phyloP scores from a whole-genome alignment of 2,113 vertebrate species.

The Chaenocephalus aceratus region DNA sequence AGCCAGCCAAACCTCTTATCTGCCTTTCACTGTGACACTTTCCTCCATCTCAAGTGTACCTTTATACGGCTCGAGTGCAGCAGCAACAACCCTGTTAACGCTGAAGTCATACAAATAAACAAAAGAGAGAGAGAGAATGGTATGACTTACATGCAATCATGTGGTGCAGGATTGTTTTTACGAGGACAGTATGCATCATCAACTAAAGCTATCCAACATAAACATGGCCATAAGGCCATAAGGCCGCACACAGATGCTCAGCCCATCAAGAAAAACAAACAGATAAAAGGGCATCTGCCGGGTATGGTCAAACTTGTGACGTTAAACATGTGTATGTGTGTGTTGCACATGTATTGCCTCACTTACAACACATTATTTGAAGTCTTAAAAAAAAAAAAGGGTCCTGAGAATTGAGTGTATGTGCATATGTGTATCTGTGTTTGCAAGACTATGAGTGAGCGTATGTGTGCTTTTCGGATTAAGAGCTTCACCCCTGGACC shows the following conservation, averaged over 20 bases:
- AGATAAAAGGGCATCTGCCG: slow-evolving; percentile 22
- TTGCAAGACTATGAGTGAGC: slow-evolving; percentile 63
- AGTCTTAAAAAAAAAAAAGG: neutral
- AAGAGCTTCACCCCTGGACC: slow-evolving; percentile 83
- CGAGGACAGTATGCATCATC: slow-evolving; percentile 3
- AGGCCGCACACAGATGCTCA: slow-evolving; percentile 11
- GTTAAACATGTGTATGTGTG: slow-evolving; percentile 12
- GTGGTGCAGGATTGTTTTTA: neutral
- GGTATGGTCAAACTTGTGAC: slow-evolving; percentile 16
- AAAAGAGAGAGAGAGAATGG: neutral
- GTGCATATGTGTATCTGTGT: slow-evolving; percentile 32
- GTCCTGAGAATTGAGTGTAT: slow-evolving; percentile 17
- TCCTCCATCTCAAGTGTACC: slow-evolving; percentile 62
- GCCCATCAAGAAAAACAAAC: slow-evolving; percentile 46
- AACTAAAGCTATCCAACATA: slow-evolving; percentile 35
- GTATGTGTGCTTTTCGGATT: slow-evolving; percentile 80
- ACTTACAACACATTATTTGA: neutral
- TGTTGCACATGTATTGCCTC: neutral
- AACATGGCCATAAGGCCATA: slow-evolving; percentile 37
- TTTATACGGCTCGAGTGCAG: slow-evolving; percentile 54
- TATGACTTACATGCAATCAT: slow-evolving; percentile 1
- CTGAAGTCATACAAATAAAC: slow-evolving; percentile 54
- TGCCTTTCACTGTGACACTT: slow-evolving; percentile 59
- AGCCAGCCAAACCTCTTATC: slow-evolving; percentile 67
- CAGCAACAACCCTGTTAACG: slow-evolving; percentile 43